Evolutionary conservation across 2,113 vertebrate genomes (phyloP).

Genomic region (Gymnogyps californianus): DNA sequence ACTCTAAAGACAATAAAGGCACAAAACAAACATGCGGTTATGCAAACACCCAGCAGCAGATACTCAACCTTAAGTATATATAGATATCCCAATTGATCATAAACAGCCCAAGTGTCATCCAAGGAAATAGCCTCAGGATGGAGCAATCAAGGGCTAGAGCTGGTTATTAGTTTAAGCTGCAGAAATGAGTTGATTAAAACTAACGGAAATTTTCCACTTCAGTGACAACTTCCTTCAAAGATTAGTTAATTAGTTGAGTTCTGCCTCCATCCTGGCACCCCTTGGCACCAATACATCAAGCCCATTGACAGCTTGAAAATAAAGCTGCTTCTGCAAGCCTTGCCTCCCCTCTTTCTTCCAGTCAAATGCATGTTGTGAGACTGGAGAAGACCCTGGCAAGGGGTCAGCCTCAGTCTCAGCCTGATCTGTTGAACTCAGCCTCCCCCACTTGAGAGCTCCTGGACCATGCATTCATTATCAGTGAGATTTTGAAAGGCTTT

Average conservation of each 20-base stretch:
- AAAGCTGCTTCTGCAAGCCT: background rate
- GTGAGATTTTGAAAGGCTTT: background rate
- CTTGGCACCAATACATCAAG: background rate
- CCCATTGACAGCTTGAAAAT: background rate
- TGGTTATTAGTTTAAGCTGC: background rate
- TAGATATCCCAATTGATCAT: background rate
- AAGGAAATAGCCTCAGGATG: background rate
- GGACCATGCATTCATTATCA: background rate
- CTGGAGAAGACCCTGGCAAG: background rate
- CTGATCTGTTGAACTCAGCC: background rate
- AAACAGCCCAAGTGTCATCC: background rate
- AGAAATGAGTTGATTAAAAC: slow-evolving; percentile 21
- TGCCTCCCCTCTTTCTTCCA: background rate
- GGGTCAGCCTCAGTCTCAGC: background rate
- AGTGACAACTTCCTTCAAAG: background rate
- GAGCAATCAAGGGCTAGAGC: background rate
- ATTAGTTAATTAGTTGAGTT: background rate
- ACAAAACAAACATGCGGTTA: background rate
- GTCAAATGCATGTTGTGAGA: background rate
- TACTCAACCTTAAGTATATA: background rate
- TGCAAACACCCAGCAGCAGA: background rate
- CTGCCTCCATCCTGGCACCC: background rate
- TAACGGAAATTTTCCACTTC: slow-evolving; percentile 3
- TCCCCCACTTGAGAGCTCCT: background rate
- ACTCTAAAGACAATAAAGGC: background rate